Base-by-base conservation (phyloP, 2,797 vertebrate genomes). In the Tauraco hartlaubi region DNA sequence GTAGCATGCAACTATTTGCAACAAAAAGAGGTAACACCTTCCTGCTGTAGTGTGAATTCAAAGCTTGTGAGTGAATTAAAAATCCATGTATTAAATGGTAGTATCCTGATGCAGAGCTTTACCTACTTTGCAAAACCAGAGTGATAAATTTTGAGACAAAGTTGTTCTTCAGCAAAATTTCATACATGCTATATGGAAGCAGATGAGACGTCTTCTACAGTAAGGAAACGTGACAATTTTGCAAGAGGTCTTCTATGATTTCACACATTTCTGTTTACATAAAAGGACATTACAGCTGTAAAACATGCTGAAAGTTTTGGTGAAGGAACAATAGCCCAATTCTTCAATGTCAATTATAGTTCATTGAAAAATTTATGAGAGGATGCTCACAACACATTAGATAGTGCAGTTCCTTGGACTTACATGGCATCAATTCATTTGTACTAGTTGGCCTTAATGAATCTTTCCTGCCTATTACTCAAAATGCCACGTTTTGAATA, bases 171-270 rank as follows among this genome's bases (percentile, higher is more conserved):
- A 84, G 35, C 5, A 64, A 64, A 64, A 54, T 37, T 58, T 63
- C 35, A 0, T 39, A 31, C 8, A 4, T 41, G 35, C 26, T 14
- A 4, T 31, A 31, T 1, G 3, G 31, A 15, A 39, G 20, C 35
- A 72, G 21, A 9, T 9, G 16, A 46, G 54, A 85, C 11, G 17
- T 11, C 8, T 13, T 41, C 18, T 41, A 55, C 26, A 59, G 25
- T 0, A 41, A 18, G 26, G 13, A 66, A 66, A 73, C 4, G 8
- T 10, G 23, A 72, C 44, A 54, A 46, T 6, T 41, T 41, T 1
- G 11, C 37, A 59, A 17, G 31, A 78, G 7, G 11, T 35, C 43
- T 86, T 61, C 71, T 16, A 21, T 19, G 26, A 62, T 76, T 73
- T 52, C 64, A 88, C 35, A 61, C 11, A n/a, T 61, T 90, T 5